These are phyloP conservation scores for Macrobrachium rosenbergii DNA, from an alignment of 1,140 invertebrate genomes.

Conservation along the genomic window DNA sequence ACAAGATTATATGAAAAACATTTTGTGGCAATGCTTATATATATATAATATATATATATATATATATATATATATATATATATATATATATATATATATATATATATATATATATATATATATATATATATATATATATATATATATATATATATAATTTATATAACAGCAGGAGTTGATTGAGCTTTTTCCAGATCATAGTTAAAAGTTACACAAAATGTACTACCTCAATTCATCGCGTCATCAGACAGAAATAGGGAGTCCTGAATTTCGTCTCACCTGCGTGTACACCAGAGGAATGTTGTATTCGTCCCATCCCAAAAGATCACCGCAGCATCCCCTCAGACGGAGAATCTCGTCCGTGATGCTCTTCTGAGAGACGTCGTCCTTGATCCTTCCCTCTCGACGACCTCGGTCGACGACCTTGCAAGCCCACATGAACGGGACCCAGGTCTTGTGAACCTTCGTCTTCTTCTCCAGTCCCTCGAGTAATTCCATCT, in stretches of 20 bases:
- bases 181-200: too few species aligned
- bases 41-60: slow-evolving; percentile 21
- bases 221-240: not conserved
- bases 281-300: slow-evolving; percentile 51
- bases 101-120: slow-evolving; percentile 23
- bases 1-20: too few species aligned
- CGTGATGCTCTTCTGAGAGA: slow-evolving; percentile 34
- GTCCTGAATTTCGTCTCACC: not conserved
- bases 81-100: slow-evolving; percentile 26
- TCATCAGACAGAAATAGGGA: not conserved
- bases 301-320: slow-evolving; percentile 47
- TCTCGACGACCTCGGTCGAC: slow-evolving; percentile 33
- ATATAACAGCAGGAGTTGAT: not conserved
- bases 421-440: slow-evolving; percentile 48
- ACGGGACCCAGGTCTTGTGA: slow-evolving; percentile 48
- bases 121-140: slow-evolving; percentile 37
- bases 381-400: slow-evolving; percentile 26
- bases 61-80: slow-evolving; percentile 34
- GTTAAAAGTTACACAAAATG: not conserved
- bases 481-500: slow-evolving; percentile 19
- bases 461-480: slow-evolving; percentile 37
- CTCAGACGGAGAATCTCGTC: slow-evolving; percentile 40
- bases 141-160: slow-evolving; percentile 17
- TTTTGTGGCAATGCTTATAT: not conserved
- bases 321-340: slow-evolving; percentile 36